phyloP scores from a whole-genome alignment of 2,797 vertebrate genomes.

The Oreochromis mossambicus region DNA sequence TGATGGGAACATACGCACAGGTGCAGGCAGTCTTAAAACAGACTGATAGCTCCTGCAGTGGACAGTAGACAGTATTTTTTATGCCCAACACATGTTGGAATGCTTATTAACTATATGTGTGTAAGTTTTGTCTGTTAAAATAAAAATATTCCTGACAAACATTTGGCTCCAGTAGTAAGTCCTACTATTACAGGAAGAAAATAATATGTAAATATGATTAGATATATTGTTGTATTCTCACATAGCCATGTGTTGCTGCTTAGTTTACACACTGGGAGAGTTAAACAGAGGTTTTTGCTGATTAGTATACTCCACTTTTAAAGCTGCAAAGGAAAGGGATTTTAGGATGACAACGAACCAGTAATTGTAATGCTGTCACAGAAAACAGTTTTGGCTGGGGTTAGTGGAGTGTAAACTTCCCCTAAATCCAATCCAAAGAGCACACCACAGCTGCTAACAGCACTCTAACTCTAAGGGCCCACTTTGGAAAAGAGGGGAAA shows the following conservation, averaged over 20 bases:
- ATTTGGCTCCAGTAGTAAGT: background rate
- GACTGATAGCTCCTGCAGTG: background rate
- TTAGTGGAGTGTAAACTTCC: conserved; percentile 11
- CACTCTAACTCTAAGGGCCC: background rate
- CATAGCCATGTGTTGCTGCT: background rate
- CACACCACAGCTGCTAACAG: conserved; percentile 3
- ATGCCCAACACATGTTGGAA: background rate
- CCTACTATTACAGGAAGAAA: background rate
- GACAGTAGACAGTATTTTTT: background rate
- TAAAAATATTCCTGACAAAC: background rate
- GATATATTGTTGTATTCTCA: background rate
- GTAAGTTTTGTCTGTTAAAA: background rate
- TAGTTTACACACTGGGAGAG: background rate
- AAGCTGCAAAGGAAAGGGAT: background rate
- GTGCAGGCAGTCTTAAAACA: background rate
- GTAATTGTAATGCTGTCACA: conserved; percentile 2
- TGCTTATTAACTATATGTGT: background rate
- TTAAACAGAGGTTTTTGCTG: background rate
- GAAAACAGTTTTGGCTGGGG: conserved; percentile 1
- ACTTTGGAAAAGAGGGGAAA: background rate
- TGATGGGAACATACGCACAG: background rate
- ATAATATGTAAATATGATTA: background rate
- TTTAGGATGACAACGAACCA: background rate
- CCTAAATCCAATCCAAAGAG: conserved; percentile 23
- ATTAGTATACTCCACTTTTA: background rate